Conservation (phyloP, 2,888 invertebrate genomes). For the Rapana venosa region DNA sequence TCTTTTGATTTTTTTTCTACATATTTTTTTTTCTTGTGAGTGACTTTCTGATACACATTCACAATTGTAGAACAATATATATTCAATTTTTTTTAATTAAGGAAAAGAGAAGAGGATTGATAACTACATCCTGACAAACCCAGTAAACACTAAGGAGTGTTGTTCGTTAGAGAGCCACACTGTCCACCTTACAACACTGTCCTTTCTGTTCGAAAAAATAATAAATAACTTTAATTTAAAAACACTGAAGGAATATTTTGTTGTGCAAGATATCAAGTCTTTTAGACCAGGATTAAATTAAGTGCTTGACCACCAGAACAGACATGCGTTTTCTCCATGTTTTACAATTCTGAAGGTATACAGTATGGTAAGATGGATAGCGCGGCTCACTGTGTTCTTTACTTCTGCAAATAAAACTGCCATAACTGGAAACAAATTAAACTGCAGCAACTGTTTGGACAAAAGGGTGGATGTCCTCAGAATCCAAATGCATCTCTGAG, state of each 20-base stretch:
- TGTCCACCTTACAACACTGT: background rate
- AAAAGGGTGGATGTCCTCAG: conserved; percentile 52
- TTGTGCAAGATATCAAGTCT: background rate
- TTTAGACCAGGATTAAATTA: background rate
- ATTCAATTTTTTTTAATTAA: background rate
- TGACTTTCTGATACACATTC: background rate
- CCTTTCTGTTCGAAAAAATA: background rate
- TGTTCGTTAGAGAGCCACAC: background rate
- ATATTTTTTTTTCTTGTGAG: background rate
- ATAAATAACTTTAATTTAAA: background rate
- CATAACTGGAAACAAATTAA: conserved; percentile 31
- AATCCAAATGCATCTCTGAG: conserved; percentile 66
- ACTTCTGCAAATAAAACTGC: conserved; percentile 11
- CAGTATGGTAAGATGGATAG: background rate
- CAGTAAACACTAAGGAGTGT: background rate
- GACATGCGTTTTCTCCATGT: too few species aligned
- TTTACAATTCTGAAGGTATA: background rate
- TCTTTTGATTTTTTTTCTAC: background rate
- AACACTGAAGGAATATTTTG: background rate
- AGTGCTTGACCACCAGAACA: background rate
- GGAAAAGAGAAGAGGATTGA: background rate
- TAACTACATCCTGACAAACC: background rate
- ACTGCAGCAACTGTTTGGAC: conserved; percentile 51
- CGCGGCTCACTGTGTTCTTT: background rate
- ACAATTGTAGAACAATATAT: background rate